Evolutionary conservation across 2,888 invertebrate species (phyloP), one percentile per base, ranked within the genome.

Genomic region (Axea sp.): DNA sequence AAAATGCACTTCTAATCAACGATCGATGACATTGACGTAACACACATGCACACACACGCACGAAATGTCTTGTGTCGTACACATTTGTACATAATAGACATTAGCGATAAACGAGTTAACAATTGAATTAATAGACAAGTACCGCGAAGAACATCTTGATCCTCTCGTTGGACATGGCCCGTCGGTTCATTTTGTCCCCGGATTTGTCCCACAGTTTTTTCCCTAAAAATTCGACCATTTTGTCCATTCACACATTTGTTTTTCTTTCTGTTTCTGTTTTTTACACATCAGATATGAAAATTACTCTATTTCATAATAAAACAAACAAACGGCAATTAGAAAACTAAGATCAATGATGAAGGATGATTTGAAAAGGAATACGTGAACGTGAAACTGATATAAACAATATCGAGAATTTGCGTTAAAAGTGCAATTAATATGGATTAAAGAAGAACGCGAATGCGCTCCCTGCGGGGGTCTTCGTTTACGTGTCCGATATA

Each of bases 101-200:
- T 67, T 53, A 55, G 17, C 43, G 28, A 33, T 22, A 41, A 68
- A 65, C 30, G 77, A 77, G 78, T 47, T 41, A 65, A 53, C 65
- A 57, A 59, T 60, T 22, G 37, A 67, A 62, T 41, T 35, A 15
- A n/a, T n/a, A 41, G 31, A 76, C 49, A 81, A 82, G 90, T 94
- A 96, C 96, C 95, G 95, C 95, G 90, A 96, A 90, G 90, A 96
- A 96, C 89, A 95, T 95, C 93, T 95, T 94, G 90, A 96, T 96
- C 92, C 95, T 95, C 90, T 95, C 95, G 89, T 95, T 94, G 90
- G 96, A 92, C 89, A 95, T 93, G 89, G 94, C 95, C 88, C 94
- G 94, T 85, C 93, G 93, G 91, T 93, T 94, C 89, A 92, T 91
- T 88, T 92, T 91, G 89, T 93, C 93, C 87, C 91, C 90, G 88